phyloP scores from a whole-genome alignment of 2,888 invertebrate species.

The Drosophila testacea region DNA sequence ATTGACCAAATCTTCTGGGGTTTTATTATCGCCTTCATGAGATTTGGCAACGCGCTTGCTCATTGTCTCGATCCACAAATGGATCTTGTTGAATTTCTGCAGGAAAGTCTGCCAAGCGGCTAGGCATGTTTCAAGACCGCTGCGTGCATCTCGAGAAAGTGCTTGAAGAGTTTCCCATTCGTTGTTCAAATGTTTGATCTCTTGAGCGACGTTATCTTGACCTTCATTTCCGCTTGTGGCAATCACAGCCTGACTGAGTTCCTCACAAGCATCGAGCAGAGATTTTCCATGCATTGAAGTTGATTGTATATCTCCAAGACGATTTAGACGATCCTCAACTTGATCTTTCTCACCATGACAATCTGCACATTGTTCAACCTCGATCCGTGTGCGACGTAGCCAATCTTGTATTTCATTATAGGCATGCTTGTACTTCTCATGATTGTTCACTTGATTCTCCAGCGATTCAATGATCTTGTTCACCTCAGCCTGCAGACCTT shows the following conservation, averaged over 20 bases:
- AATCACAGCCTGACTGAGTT: conserved; percentile 91
- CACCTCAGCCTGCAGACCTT: conserved; percentile 89
- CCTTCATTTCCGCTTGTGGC: conserved; percentile 93
- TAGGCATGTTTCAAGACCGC: conserved; percentile 90
- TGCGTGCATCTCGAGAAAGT: conserved; percentile 91
- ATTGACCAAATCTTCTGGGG: conserved; percentile 91
- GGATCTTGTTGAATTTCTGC: conserved; percentile 90
- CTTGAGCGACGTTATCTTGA: conserved; percentile 92
- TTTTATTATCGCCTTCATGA: conserved; percentile 90
- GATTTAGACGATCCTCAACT: conserved; percentile 91
- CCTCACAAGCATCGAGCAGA: conserved; percentile 90
- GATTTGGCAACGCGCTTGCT: conserved; percentile 88
- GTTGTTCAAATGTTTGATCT: conserved; percentile 91
- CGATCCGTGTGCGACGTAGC: conserved; percentile 92
- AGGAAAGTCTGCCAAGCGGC: conserved; percentile 93
- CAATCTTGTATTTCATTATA: conserved; percentile 94
- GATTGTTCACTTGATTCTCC: conserved; percentile 93
- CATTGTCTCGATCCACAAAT: conserved; percentile 90
- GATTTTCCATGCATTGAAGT: conserved; percentile 90
- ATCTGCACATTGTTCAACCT: conserved; percentile 93
- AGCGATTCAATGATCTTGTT: conserved; percentile 90
- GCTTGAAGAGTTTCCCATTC: conserved; percentile 94
- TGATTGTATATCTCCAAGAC: conserved; percentile 89
- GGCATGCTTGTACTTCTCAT: conserved; percentile 94
- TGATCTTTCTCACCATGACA: conserved; percentile 94